phyloP scores from a whole-genome alignment of 2,113 vertebrate species.

The Chascanopsetta lugubris region DNA sequence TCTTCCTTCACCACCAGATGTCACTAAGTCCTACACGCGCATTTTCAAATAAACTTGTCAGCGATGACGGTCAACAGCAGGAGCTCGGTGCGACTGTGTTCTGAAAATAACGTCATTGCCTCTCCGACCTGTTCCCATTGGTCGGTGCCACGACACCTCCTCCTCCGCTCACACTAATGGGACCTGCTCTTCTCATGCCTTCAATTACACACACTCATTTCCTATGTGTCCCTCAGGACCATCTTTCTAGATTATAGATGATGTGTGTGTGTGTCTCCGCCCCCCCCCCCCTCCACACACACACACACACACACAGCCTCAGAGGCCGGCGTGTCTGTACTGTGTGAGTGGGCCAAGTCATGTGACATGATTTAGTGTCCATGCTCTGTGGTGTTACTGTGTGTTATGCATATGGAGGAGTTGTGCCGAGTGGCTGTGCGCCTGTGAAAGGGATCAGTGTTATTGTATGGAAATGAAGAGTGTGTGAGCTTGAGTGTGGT shows the following conservation, averaged over 20 bases:
- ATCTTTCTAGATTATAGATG: conserved; percentile 69
- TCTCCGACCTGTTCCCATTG: conserved; percentile 33
- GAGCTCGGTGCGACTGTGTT: conserved; percentile 31
- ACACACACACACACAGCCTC: no score
- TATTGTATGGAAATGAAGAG: no score
- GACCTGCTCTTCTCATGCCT: conserved; percentile 56
- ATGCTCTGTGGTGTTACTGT: no score
- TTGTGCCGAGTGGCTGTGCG: conserved; percentile 23
- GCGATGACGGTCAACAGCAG: conserved; percentile 27
- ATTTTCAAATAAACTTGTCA: no score
- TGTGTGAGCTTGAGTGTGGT: no score
- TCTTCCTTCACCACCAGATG: no score
- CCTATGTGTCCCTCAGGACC: conserved; percentile 55
- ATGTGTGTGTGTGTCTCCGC: no score
- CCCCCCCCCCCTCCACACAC: neutral
- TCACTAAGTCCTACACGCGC: no score
- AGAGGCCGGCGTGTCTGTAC: conserved; percentile 45
- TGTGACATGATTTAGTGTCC: conserved; percentile 36
- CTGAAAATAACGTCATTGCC: conserved; percentile 39
- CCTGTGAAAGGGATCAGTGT: conserved; percentile 34
- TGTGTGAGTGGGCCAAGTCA: conserved; percentile 27
- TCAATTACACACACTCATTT: conserved; percentile 69
- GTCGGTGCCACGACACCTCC: conserved; percentile 49
- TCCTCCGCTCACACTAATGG: conserved; percentile 60
- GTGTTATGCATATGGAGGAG: conserved; percentile 20